phyloP scores from a whole-genome alignment of 2,888 invertebrate genomes.

The Taphrorychus bicolor region DNA sequence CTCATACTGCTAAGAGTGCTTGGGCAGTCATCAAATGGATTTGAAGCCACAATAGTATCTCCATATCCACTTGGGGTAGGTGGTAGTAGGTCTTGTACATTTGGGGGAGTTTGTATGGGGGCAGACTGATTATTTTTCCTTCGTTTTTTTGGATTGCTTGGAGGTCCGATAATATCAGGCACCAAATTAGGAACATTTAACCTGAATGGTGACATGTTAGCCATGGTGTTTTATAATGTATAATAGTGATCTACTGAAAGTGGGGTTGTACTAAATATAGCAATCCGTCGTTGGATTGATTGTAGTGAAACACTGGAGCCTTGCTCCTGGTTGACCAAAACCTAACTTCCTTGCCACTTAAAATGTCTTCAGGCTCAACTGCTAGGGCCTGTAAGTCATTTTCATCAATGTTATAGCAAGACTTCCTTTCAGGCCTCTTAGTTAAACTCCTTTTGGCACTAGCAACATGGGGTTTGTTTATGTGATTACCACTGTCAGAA shows the following conservation, averaged over 20 bases:
- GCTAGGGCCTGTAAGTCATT: constrained; percentile 54
- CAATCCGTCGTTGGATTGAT: constrained; percentile 57
- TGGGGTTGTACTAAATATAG: constrained; percentile 44
- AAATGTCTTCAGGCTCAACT: constrained; percentile 61
- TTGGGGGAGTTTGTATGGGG: constrained; percentile 72
- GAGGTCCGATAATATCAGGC: constrained; percentile 71
- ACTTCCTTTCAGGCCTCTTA: not conserved
- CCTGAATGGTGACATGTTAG: constrained; percentile 59
- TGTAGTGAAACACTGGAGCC: constrained; percentile 63
- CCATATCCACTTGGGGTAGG: constrained; percentile 88
- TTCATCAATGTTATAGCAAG: constrained; percentile 40
- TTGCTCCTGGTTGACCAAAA: constrained; percentile 65
- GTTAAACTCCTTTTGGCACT: not conserved
- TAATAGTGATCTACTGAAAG: constrained; percentile 33
- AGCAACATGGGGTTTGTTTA: not conserved
- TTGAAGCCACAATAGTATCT: constrained; percentile 92
- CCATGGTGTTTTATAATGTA: constrained; percentile 49
- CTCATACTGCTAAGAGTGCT: constrained; percentile 58
- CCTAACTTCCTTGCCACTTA: constrained; percentile 62
- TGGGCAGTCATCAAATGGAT: constrained; percentile 93
- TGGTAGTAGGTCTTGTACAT: constrained; percentile 82
- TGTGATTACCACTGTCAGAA: not conserved
- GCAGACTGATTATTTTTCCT: constrained; percentile 77
- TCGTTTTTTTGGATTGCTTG: constrained; percentile 87
- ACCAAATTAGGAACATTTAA: constrained; percentile 58